Evolutionary conservation across 2,797 vertebrate genomes (phyloP).

Genomic region (Diglossa cyanea): DNA sequence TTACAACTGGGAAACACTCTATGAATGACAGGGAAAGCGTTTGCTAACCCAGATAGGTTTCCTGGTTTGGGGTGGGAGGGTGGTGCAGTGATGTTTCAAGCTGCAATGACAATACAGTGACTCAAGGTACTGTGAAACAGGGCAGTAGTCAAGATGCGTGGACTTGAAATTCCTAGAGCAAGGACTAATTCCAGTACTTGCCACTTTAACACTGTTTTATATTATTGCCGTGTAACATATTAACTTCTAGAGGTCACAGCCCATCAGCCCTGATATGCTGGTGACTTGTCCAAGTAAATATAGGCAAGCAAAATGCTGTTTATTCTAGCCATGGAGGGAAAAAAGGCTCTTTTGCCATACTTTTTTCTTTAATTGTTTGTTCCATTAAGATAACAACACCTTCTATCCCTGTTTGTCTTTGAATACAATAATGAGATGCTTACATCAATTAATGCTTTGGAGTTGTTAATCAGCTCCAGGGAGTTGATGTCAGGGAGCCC

Average conservation of each 20-base stretch:
- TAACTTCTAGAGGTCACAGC: slow-evolving; percentile 1
- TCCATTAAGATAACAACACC: background rate
- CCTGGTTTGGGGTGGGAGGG: background rate
- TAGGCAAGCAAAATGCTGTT: background rate
- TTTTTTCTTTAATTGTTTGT: background rate
- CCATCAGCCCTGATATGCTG: background rate
- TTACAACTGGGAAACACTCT: background rate
- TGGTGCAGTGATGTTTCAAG: background rate
- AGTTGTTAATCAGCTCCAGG: background rate
- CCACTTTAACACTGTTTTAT: background rate
- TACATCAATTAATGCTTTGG: background rate
- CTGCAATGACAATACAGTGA: background rate
- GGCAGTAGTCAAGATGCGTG: background rate
- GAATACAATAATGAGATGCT: background rate
- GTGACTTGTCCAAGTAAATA: background rate
- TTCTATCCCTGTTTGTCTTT: background rate
- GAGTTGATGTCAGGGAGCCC: background rate
- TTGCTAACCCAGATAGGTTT: background rate
- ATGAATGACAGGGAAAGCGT: background rate
- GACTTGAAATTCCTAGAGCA: background rate
- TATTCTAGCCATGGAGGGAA: background rate
- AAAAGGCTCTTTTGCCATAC: background rate
- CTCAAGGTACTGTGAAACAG: background rate
- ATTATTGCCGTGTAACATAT: background rate
- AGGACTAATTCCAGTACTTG: background rate